phyloP scores from a whole-genome alignment of 2,113 vertebrate species.

The Istiophorus platypterus region DNA sequence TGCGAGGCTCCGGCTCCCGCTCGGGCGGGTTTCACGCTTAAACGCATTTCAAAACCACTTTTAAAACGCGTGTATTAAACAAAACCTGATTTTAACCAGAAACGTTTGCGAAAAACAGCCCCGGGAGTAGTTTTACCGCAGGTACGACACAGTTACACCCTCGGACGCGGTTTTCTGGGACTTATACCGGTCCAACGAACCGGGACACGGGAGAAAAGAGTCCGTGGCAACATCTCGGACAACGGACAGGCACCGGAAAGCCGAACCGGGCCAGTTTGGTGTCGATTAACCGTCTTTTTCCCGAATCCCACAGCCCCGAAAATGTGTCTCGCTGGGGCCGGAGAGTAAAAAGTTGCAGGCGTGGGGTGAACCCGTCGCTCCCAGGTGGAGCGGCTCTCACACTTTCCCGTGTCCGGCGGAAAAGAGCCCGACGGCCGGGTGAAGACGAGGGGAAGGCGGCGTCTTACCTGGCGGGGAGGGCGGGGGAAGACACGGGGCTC shows the following conservation, averaged over 20 bases:
- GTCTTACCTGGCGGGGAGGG: constrained; percentile 57
- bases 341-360: constrained; percentile 35
- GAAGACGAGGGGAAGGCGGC: neutral
- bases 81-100: too few relatives aligned
- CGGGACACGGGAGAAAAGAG: neutral
- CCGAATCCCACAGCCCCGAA: rapidly evolving
- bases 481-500: neutral
- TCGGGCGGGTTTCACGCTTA: too few relatives aligned
- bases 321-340: rapidly evolving
- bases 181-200: neutral
- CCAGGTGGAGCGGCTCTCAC: neutral
- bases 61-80: too few relatives aligned
- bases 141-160: too few relatives aligned
- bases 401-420: neutral
- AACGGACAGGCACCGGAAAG: neutral
- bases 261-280: neutral
- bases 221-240: neutral
- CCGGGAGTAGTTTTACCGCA: too few relatives aligned
- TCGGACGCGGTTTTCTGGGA: too few relatives aligned
- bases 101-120: too few relatives aligned
- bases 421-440: too few relatives aligned
- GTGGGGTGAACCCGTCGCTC: neutral
- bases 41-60: too few relatives aligned
- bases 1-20: too few relatives aligned
- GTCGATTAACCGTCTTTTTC: neutral